Conservation (phyloP, 2,113 vertebrate genomes). For the Psephotus haematonotus region DNA sequence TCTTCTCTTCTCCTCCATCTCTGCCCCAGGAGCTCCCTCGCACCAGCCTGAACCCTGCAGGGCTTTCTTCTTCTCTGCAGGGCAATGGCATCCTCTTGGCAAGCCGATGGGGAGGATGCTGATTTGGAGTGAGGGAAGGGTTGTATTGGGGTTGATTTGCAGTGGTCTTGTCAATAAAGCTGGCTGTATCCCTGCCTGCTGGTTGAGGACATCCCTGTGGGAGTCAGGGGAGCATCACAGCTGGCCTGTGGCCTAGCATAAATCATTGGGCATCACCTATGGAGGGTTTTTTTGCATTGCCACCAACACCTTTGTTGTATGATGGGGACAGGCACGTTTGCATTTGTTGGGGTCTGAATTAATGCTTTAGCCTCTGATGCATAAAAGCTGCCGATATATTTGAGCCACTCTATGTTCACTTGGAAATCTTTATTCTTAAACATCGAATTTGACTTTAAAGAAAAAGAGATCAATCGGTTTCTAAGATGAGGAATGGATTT, state of each 20-base stretch:
- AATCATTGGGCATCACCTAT: background rate
- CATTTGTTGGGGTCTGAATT: background rate
- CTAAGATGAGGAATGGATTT: slow-evolving; percentile 8
- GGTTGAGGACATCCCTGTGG: background rate
- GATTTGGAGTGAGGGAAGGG: background rate
- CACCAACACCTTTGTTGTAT: background rate
- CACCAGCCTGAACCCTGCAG: rapidly evolving
- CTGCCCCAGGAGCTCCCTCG: background rate
- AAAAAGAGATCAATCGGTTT: background rate
- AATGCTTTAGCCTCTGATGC: slow-evolving; percentile 13
- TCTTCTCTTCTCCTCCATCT: background rate
- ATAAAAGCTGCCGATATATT: background rate
- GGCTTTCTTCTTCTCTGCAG: background rate
- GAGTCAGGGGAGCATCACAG: background rate
- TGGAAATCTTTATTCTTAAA: slow-evolving; percentile 31
- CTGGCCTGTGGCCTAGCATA: background rate
- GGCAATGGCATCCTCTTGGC: background rate
- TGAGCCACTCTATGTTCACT: background rate
- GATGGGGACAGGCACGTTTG: background rate
- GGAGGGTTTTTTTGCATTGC: background rate
- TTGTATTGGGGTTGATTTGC: background rate
- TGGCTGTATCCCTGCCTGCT: background rate
- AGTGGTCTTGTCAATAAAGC: background rate
- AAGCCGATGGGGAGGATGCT: background rate
- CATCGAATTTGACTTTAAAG: background rate